Evolutionary conservation across 2,113 vertebrate species (phyloP), one percentile per base, ranked within the genome.

Genomic region (Epinephelus cyanopodus): DNA sequence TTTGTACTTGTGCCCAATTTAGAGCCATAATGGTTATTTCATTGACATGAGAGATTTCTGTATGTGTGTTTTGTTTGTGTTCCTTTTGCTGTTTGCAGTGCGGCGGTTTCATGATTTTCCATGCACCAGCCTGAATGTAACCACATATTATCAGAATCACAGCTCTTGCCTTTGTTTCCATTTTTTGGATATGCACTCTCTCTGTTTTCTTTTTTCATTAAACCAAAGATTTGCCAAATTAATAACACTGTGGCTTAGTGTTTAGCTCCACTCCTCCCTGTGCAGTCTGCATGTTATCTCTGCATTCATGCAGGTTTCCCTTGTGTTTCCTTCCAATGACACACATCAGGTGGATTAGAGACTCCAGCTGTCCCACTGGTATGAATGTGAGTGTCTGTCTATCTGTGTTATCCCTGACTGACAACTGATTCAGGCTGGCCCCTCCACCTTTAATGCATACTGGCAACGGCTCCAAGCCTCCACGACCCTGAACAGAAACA

Each of bases 381-480:
- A 62, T 25, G 45, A 75, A 33, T 52, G 47, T 25, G 45, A 60
- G 3, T 8, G 21, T 74, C 67, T 81, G 74, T 84, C 58, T 80
- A 29, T 66, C 29, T 83, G 47, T 48, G 47, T 85, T 76, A 71
- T 71, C 39, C 21, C 33, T 67, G 81, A 86, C 50, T 87, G 72
- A 52, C 79, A 75, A 47, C 21, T 52, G n/a, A 77, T 71, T 79
- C 63, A 79, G 48, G 47, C 57, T 71, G 62, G 71, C 70, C 67
- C 42, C 17, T 27, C 67, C 2, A 68, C 63, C 18, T 61, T 5
- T 39, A 62, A 58, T 63, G 60, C 61, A 83, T 60, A 47, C 58
- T 45, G 6, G 19, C 37, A 79, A 84, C 50, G 18, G 47, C 62
- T 65, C 19, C 18, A 58, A 29, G 14, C 42, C 48, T 58, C 23